Percentiles rank a stretch among this genome's conserved stretches.
Evolutionary conservation across 2,888 invertebrate genomes (phyloP).

Genomic region (Oxyscelio sp.): DNA sequence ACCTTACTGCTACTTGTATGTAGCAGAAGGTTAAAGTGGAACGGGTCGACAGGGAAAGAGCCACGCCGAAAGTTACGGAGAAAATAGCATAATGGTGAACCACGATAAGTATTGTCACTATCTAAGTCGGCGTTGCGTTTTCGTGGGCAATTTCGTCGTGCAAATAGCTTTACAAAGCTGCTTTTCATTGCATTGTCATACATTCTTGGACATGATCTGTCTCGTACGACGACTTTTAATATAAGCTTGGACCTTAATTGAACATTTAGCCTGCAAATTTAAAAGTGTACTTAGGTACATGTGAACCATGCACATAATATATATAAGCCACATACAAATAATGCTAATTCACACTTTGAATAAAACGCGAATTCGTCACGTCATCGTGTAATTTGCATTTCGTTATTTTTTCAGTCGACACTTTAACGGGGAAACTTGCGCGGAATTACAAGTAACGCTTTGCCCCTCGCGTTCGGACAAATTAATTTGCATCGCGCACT

Average conservation of each 20-base stretch:
- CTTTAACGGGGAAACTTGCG: slow-evolving; percentile 21
- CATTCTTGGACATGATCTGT: slow-evolving; percentile 35
- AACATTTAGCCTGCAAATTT: neutral
- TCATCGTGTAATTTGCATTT: slow-evolving; percentile 38
- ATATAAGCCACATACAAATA: too few relatives aligned
- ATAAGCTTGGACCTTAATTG: slow-evolving; percentile 23
- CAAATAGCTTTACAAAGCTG: slow-evolving; percentile 54
- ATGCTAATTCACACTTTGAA: slow-evolving; percentile 28
- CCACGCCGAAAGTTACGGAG: slow-evolving; percentile 43
- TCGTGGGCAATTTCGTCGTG: slow-evolving; percentile 46
- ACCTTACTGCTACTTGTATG: too few relatives aligned
- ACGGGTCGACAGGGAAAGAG: slow-evolving; percentile 37
- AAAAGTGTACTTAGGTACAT: too few relatives aligned
- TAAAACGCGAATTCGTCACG: slow-evolving; percentile 20
- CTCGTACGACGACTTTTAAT: slow-evolving; percentile 37
- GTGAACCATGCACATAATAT: too few relatives aligned
- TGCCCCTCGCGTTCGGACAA: slow-evolving; percentile 31
- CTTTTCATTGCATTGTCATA: slow-evolving; percentile 32
- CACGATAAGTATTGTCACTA: slow-evolving; percentile 70
- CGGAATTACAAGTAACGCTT: slow-evolving; percentile 17
- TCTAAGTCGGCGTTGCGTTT: slow-evolving; percentile 56
- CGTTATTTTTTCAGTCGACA: slow-evolving; percentile 19
- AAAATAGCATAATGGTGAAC: slow-evolving; percentile 66
- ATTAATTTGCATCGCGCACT: slow-evolving; percentile 50
- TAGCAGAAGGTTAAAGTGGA: too few relatives aligned